Base-by-base conservation (phyloP, 2,113 vertebrate genomes). In the Amazona vittata region DNA sequence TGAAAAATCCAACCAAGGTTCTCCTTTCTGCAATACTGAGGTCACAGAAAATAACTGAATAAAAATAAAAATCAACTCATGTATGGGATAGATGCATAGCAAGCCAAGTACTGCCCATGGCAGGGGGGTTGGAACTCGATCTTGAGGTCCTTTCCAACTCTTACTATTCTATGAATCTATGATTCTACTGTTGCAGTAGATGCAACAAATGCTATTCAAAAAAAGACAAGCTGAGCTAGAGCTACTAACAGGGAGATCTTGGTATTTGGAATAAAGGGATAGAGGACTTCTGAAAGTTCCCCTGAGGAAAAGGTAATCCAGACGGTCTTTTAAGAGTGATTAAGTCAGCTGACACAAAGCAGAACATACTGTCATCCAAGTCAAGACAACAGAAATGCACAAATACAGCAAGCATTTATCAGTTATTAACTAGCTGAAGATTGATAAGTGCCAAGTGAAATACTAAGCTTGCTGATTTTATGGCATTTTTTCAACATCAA, bases 291-390 rank as follows among this genome's bases (percentile, higher is more conserved):
- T 76, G 28, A 77, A 76, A 70, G 20, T 31, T 86, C 59, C 50
- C 68, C 46, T 35, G 13, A 67, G 55, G 21, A 83, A 88, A 67
- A 67, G 2, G 11, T 26, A 93, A 82, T n/a, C 80, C 78, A 96
- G 93, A 87, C 79, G 55, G 65, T n/a, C 43, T 83, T 93, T 43
- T 67, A 88, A 60, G 5, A 88, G 33, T 16, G 15, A 83, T 81
- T 94, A 88, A 85, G 37, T 83, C 68, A 86, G 77, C 46, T 86
- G 55, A 86, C 65, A 94, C 35, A 92, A 86, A 94, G 50, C 86
- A 95, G 93, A 96, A 95, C 16, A 78, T n/a, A 37, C 50, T 67
- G 50, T 83, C 80, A 92, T 75, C 60, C 80, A 89, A 81, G 22
- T 33, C 35, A 91, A 81, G 63, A 16, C 26, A 94, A 76, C 52